Evolutionary conservation across 2,797 vertebrate genomes (phyloP).

Genomic region (Melopsittacus undulatus): DNA sequence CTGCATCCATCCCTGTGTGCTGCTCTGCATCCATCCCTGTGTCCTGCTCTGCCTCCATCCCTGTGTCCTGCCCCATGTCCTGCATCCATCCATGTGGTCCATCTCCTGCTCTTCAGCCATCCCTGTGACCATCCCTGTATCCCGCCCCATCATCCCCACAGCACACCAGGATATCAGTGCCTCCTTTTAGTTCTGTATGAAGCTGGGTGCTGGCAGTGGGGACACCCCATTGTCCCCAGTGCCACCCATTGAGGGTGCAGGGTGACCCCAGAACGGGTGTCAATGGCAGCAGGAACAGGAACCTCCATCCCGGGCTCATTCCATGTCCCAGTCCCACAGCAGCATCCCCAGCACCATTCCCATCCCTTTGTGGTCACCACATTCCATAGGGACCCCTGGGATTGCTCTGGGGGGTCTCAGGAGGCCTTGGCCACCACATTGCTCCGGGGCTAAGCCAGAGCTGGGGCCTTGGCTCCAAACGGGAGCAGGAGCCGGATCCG

Average conservation of each 20-base stretch:
- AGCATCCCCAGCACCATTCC: neutral
- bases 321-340: neutral
- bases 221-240: neutral
- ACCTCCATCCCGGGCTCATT: too few species aligned
- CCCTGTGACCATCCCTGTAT: too few species aligned
- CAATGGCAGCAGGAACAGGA: accelerated
- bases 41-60: neutral
- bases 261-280: accelerated
- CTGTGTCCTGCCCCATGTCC: too few species aligned
- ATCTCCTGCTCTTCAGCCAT: neutral
- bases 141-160: neutral
- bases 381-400: neutral
- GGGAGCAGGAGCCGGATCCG: too few species aligned
- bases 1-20: too few species aligned
- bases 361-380: accelerated
- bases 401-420: neutral
- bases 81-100: neutral
- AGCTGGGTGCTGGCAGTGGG: neutral
- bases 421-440: too few species aligned
- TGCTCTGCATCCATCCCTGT: neutral
- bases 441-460: too few species aligned
- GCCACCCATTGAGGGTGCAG: accelerated
- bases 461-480: too few species aligned
- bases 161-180: neutral
- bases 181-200: neutral